Conservation (phyloP, 2,888 invertebrate genomes). For the Chorisops tibialis region DNA sequence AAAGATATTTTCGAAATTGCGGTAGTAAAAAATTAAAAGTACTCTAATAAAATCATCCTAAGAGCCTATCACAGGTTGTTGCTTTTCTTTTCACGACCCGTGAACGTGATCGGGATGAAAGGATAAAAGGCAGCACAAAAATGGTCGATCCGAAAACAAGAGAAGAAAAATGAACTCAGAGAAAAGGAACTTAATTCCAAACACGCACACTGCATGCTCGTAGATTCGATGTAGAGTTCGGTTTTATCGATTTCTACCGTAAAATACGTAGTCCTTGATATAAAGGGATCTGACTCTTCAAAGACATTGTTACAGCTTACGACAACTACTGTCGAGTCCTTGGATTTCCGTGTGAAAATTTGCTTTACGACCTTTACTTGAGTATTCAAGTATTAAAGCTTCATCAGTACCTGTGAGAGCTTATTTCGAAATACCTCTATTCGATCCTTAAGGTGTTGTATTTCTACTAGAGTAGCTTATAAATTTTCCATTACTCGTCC, state of each 20-base stretch:
- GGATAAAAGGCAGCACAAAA: neutral
- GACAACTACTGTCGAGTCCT: neutral
- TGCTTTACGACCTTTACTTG: too few relatives aligned
- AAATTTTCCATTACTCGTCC: too few relatives aligned
- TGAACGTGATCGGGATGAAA: constrained; percentile 18
- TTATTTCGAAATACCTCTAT: too few relatives aligned
- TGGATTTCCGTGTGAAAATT: neutral
- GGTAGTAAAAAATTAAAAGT: neutral
- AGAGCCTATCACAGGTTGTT: constrained; percentile 9
- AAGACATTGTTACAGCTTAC: constrained; percentile 2
- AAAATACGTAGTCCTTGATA: neutral
- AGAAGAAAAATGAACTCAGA: neutral
- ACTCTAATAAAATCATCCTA: constrained; percentile 12
- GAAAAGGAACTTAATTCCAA: constrained; percentile 8
- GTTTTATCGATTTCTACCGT: too few relatives aligned
- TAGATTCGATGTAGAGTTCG: too few relatives aligned
- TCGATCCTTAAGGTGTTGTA: too few relatives aligned
- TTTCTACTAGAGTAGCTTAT: too few relatives aligned
- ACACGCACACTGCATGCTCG: constrained; percentile 16
- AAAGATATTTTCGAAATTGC: too few relatives aligned
- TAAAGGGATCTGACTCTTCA: neutral
- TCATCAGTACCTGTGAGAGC: too few relatives aligned
- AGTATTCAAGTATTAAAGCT: too few relatives aligned
- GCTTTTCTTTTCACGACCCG: constrained; percentile 11
- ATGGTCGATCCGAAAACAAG: neutral